Conservation (phyloP, 2,113 vertebrate genomes). For the Saccopteryx leptura region DNA sequence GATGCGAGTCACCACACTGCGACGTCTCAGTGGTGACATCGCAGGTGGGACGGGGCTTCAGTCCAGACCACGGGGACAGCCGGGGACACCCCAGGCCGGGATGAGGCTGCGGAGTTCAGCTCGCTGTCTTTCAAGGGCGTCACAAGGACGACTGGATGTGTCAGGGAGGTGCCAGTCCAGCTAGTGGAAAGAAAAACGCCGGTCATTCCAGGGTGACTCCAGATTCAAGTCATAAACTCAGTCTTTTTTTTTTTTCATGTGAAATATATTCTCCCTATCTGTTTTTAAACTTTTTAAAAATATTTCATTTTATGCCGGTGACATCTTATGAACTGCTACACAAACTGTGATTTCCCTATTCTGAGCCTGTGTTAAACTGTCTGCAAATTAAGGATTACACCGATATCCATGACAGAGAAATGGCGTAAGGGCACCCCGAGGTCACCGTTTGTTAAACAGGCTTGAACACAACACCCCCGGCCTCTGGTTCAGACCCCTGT, state of each 20-base stretch:
- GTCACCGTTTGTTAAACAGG: neutral
- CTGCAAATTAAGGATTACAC: neutral
- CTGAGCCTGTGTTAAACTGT: neutral
- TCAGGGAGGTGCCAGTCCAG: neutral
- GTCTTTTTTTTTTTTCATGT: neutral
- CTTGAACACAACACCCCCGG: fast-evolving
- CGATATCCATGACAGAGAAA: fast-evolving
- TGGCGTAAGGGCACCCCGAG: neutral
- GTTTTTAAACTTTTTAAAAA: neutral
- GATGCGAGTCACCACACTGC: fast-evolving
- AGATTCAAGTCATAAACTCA: neutral
- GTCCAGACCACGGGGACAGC: fast-evolving
- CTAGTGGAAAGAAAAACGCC: too few relatives aligned
- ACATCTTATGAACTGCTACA: neutral
- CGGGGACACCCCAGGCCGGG: neutral
- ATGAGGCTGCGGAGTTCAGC: too few relatives aligned
- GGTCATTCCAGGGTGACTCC: too few relatives aligned
- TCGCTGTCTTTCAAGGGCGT: neutral
- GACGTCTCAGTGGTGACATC: neutral
- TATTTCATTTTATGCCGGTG: neutral
- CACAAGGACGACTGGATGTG: too few relatives aligned
- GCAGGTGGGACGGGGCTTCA: neutral
- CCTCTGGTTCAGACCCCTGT: neutral
- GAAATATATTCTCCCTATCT: neutral
- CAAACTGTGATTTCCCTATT: neutral